These are phyloP conservation scores for Peromyscus californicus DNA, from an alignment of 2,113 vertebrate genomes.

Conservation along the genomic window DNA sequence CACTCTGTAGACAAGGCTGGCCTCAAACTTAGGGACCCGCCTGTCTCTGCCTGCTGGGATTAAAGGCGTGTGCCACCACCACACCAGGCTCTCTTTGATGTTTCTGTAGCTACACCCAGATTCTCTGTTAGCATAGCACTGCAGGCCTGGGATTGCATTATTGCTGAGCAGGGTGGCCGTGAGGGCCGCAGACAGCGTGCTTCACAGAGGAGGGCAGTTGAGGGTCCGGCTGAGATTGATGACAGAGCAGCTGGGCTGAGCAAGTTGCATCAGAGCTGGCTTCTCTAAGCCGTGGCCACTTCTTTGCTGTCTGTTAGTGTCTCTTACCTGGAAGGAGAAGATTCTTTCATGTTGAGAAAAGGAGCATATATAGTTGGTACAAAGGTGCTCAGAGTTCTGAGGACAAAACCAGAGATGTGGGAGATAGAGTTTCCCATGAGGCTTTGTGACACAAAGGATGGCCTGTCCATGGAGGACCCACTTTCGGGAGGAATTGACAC, in stretches of 20 bases:
- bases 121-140: too few species aligned
- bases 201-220: neutral
- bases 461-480: neutral
- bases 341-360: neutral
- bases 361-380: neutral
- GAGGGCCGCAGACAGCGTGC: too few species aligned
- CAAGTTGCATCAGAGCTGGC: accelerated
- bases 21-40: neutral
- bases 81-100: neutral
- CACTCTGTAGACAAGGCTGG: neutral
- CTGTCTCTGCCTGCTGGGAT: neutral
- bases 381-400: neutral
- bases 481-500: neutral
- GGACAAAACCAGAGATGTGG: neutral
- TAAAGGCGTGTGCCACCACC: neutral
- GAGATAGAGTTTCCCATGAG: neutral
- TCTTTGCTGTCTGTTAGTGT: accelerated
- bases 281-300: accelerated
- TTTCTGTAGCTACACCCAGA: neutral
- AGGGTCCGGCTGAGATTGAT: neutral
- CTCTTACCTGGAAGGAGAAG: neutral
- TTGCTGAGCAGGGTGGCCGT: neutral
- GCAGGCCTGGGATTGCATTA: too few species aligned
- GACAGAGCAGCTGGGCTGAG: neutral
- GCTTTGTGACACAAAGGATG: neutral